Evolutionary conservation across 1,140 invertebrate species (phyloP).

Genomic region (Xylocopa sonorina): DNA sequence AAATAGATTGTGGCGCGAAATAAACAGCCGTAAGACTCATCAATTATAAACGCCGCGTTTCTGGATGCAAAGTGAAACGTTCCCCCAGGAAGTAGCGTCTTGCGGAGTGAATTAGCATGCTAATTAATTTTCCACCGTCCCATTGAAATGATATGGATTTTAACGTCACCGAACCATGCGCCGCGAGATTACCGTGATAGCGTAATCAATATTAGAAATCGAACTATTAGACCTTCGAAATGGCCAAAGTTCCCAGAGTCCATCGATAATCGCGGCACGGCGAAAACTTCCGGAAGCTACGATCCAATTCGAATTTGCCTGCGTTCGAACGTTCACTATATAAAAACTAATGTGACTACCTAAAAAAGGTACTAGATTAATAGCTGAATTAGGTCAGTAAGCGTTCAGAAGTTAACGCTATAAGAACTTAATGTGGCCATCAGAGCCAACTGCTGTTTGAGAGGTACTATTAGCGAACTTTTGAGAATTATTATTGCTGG

Average conservation of each 20-base stretch:
- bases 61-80: not conserved
- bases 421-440: no score
- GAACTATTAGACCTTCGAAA: constrained; percentile 27
- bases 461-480: no score
- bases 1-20: no score
- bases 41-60: not conserved
- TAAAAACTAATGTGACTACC: no score
- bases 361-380: no score
- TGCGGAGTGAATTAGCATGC: not conserved
- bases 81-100: not conserved
- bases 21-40: not conserved
- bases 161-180: not conserved
- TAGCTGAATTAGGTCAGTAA: no score
- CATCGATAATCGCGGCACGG: constrained; percentile 12
- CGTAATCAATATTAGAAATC: constrained; percentile 38
- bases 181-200: not conserved
- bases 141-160: constrained; percentile 1
- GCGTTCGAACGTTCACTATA: not conserved
- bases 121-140: not conserved
- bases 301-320: constrained; percentile 14
- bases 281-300: constrained; percentile 6
- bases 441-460: no score
- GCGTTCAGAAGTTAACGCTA: no score
- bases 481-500: no score
- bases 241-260: constrained; percentile 27